Conservation (phyloP, 2,888 invertebrate species). For the Ryuthela nishihirai region DNA sequence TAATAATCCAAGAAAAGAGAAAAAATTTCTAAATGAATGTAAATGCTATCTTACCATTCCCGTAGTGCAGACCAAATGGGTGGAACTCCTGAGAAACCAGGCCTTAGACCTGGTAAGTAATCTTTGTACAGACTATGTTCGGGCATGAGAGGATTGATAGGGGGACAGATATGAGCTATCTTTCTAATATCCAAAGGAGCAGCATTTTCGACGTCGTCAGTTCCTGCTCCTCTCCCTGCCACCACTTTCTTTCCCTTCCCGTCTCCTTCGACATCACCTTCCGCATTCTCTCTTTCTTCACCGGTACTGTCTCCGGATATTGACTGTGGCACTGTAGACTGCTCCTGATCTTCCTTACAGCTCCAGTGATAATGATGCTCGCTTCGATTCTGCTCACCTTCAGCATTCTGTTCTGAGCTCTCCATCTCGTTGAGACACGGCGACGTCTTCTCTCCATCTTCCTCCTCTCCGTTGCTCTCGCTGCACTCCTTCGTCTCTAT, state of each 20-base stretch:
- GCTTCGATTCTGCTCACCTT: no score
- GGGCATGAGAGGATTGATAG: no score
- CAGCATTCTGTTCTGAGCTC: no score
- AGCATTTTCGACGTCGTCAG: background rate
- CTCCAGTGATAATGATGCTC: no score
- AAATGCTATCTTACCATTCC: constrained; percentile 11
- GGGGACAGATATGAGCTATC: no score
- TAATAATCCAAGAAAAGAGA: no score
- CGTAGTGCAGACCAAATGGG: constrained; percentile 21
- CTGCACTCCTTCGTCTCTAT: no score
- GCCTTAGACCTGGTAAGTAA: constrained; percentile 20
- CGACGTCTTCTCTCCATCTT: background rate
- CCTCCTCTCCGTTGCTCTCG: constrained; percentile 1
- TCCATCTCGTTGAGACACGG: no score
- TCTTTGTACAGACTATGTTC: constrained; percentile 27
- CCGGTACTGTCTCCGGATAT: background rate
- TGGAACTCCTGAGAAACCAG: constrained; percentile 7
- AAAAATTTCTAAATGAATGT: no score
- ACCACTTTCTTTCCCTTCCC: constrained; percentile 4
- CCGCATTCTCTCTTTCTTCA: constrained; percentile 9
- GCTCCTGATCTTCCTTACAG: no score
- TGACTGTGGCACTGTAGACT: constrained; percentile 11
- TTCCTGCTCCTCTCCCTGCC: background rate
- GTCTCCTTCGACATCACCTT: constrained; percentile 12
- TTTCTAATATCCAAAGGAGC: no score